Conservation (phyloP, 2,113 vertebrate genomes). For the Diadophis punctatus region DNA sequence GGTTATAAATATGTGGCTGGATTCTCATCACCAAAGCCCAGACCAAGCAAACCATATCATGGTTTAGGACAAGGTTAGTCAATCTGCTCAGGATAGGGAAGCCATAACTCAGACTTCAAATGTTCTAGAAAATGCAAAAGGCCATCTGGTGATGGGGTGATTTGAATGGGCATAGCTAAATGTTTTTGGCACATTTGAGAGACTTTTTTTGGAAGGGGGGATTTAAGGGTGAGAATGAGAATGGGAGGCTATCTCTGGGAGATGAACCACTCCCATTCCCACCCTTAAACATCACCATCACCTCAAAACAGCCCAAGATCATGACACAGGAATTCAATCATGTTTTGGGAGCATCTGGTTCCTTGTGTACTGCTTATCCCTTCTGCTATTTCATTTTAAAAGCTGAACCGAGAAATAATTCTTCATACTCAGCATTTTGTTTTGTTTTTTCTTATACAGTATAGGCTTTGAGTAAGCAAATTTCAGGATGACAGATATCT, state of each 20-base stretch:
- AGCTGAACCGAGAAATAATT: not conserved
- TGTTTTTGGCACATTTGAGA: not conserved
- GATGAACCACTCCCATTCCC: not conserved
- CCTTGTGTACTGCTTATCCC: not conserved
- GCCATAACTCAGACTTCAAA: not conserved
- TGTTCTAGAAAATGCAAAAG: not conserved
- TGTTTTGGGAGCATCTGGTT: not conserved
- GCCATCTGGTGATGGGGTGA: not conserved
- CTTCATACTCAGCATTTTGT: not conserved
- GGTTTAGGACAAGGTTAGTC: not conserved
- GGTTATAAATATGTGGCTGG: not conserved
- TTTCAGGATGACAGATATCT: not conserved
- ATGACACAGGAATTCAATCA: not conserved
- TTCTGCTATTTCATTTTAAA: not conserved
- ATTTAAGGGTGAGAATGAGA: not conserved
- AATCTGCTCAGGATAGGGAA: not conserved
- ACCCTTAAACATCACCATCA: not conserved
- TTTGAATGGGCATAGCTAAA: not conserved
- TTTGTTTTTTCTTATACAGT: not conserved
- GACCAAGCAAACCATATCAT: not conserved
- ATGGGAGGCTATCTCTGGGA: not conserved
- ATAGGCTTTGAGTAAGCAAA: not conserved
- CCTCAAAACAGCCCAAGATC: not conserved
- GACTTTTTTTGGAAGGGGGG: not conserved
- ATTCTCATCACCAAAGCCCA: not conserved